Evolutionary conservation across 1,140 invertebrate species (phyloP).

Genomic region (Temnothorax curvispinosus): DNA sequence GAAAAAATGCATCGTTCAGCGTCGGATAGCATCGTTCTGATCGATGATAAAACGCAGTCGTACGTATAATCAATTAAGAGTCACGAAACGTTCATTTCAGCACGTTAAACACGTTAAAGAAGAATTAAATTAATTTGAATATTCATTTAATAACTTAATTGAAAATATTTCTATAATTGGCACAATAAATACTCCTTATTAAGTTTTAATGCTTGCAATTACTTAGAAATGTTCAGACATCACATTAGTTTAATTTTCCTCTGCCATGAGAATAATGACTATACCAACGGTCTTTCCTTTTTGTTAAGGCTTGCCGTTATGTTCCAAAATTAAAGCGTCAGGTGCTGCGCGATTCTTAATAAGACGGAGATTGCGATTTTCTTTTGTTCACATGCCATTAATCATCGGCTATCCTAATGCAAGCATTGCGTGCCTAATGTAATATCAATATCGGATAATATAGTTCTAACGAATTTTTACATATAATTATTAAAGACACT

Average conservation of each 20-base stretch:
- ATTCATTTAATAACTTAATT: not conserved
- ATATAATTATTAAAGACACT: not conserved
- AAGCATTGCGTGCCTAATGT: constrained; percentile 37
- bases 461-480: constrained; percentile 1
- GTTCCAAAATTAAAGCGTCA: constrained; percentile 33
- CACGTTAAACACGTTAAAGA: not conserved
- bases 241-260: not conserved
- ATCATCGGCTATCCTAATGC: constrained; percentile 32
- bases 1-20: constrained; percentile 29
- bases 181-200: not conserved
- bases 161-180: not conserved
- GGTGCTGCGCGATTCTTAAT: constrained; percentile 2
- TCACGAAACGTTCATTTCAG: not conserved
- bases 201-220: not conserved
- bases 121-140: not conserved
- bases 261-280: not conserved
- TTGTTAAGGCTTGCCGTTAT: not conserved
- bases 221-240: not conserved
- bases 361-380: constrained; percentile 32
- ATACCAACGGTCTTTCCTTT: not conserved
- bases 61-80: not conserved
- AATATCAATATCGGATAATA: not conserved
- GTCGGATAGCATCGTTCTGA: not conserved
- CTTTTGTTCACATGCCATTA: constrained; percentile 43
- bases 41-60: not conserved